Evolutionary conservation across 1,140 invertebrate genomes (phyloP).

Genomic region (Periplaneta americana): DNA sequence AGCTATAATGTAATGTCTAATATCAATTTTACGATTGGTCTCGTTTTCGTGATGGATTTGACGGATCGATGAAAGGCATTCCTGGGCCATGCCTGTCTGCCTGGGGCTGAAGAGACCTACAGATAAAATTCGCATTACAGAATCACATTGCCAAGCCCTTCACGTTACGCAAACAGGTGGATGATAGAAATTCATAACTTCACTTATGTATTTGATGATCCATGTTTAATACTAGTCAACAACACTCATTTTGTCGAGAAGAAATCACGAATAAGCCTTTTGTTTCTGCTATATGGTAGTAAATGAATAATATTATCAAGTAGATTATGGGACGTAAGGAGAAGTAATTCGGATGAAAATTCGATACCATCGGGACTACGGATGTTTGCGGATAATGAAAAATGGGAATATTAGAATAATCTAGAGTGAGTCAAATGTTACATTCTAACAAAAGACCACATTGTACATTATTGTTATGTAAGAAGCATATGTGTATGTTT

Average conservation of each 20-base stretch:
- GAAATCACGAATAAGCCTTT: not conserved
- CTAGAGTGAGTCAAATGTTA: no score
- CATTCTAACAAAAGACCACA: no score
- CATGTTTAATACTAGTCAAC: no score
- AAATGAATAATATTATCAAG: no score
- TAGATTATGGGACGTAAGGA: no score
- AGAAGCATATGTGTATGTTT: no score
- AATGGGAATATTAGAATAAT: no score
- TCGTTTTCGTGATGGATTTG: not conserved
- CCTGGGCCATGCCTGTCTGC: not conserved
- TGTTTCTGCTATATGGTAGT: not conserved
- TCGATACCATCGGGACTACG: no score
- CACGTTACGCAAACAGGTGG: not conserved
- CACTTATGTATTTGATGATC: not conserved
- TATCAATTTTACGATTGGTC: not conserved
- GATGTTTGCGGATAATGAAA: no score
- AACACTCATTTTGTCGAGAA: not conserved
- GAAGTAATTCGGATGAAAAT: no score
- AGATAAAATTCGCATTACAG: not conserved
- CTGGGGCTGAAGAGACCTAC: not conserved
- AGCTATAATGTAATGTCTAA: not conserved
- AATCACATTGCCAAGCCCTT: not conserved
- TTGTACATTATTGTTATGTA: no score
- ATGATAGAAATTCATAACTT: not conserved
- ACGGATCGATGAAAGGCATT: constrained; percentile 8